Conservation (phyloP, 2,888 invertebrate species). For the Meloe dianella region DNA sequence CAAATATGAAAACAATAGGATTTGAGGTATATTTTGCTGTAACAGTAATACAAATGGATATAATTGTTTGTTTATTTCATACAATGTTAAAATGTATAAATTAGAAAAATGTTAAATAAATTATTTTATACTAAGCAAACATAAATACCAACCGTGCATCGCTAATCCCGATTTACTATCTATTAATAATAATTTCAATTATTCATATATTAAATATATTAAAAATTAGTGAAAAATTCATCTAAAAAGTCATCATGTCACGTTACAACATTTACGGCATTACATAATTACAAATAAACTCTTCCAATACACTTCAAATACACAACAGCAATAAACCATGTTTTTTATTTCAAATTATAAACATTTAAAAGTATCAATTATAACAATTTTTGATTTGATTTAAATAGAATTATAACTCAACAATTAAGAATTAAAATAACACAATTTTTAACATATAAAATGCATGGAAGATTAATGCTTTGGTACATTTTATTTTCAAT, state of each 20-base stretch:
- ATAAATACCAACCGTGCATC: neutral
- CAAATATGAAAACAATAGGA: neutral
- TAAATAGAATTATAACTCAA: conserved; percentile 24
- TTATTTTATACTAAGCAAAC: conserved; percentile 4
- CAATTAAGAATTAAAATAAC: conserved; percentile 14
- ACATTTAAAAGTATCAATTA: neutral
- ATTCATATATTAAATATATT: neutral
- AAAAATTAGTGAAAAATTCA: neutral
- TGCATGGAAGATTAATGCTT: conserved; percentile 35
- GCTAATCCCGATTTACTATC: neutral
- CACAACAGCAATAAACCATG: neutral
- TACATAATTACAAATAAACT: conserved; percentile 27
- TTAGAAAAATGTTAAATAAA: conserved; percentile 9
- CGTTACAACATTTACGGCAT: conserved; percentile 26
- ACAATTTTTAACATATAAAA: conserved; percentile 25
- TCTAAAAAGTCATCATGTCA: neutral
- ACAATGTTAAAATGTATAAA: conserved; percentile 1
- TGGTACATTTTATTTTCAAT: conserved; percentile 30
- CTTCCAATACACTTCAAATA: conserved; percentile 26
- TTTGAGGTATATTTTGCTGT: neutral
- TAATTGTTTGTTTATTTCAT: neutral
- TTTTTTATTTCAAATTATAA: neutral
- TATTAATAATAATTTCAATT: neutral
- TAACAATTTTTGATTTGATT: conserved; percentile 9
- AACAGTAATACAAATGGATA: neutral